Percentiles rank a stretch among this genome's conserved stretches.
phyloP scores from a whole-genome alignment of 2,113 vertebrate genomes.

The Morone chrysops region DNA sequence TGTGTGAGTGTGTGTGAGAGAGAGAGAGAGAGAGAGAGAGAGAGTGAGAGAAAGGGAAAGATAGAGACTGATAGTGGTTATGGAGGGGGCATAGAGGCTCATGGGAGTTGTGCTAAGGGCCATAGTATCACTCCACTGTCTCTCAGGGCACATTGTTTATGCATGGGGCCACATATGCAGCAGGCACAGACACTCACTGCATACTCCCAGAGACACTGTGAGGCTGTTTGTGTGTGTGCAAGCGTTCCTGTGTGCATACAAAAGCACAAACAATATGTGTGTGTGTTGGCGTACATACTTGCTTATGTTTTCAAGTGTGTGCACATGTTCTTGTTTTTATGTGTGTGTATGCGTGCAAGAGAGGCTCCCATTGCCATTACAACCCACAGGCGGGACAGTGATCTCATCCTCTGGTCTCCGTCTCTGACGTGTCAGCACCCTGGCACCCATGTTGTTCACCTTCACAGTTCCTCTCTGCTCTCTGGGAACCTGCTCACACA shows the following conservation, averaged over 20 bases:
- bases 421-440: constrained; percentile 64
- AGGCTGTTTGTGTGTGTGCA: constrained; percentile 38
- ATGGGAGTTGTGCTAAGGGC: constrained; percentile 82
- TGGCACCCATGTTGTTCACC: constrained; percentile 69
- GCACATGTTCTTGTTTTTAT: constrained; percentile 13
- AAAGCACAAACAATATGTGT: constrained; percentile 35
- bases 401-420: constrained; percentile 69
- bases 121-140: constrained; percentile 80
- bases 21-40: no score
- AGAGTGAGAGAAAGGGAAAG: neutral
- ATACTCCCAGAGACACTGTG: constrained; percentile 70
- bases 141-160: constrained; percentile 83
- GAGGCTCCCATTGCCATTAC: constrained; percentile 31
- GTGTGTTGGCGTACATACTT: neutral
- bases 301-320: constrained; percentile 47
- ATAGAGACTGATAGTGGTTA: constrained; percentile 55
- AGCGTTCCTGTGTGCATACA: constrained; percentile 21
- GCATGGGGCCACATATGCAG: constrained; percentile 81
- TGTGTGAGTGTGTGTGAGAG: no score
- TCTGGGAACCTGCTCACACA: constrained; percentile 44
- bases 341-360: constrained; percentile 19
- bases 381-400: constrained; percentile 60
- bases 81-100: constrained; percentile 76
- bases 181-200: constrained; percentile 67
- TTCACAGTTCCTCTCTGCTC: constrained; percentile 57